A percentile compares a stretch with the other conserved stretches of the same genome.
Evolutionary conservation across 2,113 vertebrate genomes (phyloP).

Genomic region (Laticauda colubrina): DNA sequence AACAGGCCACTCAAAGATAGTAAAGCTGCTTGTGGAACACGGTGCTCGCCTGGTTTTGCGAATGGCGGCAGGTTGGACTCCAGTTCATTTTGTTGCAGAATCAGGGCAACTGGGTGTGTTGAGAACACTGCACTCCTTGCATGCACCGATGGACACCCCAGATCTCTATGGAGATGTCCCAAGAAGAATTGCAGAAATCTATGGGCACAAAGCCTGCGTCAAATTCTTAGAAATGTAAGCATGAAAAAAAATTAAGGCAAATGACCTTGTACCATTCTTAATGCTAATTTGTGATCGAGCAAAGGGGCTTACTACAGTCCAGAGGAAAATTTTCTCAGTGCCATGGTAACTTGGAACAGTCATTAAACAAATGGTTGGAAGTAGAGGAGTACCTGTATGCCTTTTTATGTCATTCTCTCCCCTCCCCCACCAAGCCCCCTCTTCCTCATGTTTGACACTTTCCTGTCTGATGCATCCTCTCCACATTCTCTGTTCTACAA

Average conservation of each 20-base stretch:
- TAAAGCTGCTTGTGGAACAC: conserved; percentile 75
- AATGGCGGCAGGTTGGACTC: conserved; percentile 81
- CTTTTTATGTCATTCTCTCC: neutral
- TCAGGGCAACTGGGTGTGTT: conserved; percentile 77
- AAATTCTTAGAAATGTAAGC: conserved; percentile 82
- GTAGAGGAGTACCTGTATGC: neutral
- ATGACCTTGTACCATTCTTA: neutral
- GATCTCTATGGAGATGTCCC: conserved; percentile 86
- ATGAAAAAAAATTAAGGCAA: accelerated
- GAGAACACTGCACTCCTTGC: conserved; percentile 76
- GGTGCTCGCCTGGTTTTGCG: conserved; percentile 80
- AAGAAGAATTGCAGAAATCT: conserved; percentile 81
- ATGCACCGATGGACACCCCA: conserved; percentile 75
- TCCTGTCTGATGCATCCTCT: neutral
- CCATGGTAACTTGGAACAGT: neutral
- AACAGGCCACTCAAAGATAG: conserved; percentile 75
- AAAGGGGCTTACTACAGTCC: neutral
- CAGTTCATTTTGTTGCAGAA: conserved; percentile 86
- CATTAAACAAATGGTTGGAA: neutral
- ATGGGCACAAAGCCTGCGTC: conserved; percentile 82
- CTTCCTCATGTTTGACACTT: neutral
- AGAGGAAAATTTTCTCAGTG: neutral
- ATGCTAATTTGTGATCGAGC: neutral
- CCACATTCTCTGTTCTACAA: neutral
- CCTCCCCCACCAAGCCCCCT: neutral